phyloP scores from a whole-genome alignment of 2,797 vertebrate species.

The Cygnus olor region DNA sequence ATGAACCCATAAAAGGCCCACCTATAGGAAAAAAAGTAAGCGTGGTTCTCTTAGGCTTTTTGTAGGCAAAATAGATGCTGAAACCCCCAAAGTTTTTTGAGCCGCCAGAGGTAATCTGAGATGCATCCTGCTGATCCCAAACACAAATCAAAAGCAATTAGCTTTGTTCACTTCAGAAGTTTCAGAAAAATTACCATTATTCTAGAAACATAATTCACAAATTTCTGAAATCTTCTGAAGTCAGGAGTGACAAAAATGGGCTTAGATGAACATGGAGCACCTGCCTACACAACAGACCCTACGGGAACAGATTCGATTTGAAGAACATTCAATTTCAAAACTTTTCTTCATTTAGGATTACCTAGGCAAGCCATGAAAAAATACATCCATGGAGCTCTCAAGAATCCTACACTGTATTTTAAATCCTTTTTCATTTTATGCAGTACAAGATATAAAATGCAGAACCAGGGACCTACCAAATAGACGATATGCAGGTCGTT shows the following conservation, averaged over 20 bases:
- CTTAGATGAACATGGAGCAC: background rate
- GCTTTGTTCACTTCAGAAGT: background rate
- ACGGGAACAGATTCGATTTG: background rate
- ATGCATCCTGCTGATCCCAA: background rate
- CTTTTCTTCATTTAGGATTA: background rate
- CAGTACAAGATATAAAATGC: background rate
- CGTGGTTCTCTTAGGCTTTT: background rate
- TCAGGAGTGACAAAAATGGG: background rate
- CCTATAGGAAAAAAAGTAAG: background rate
- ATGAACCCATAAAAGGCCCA: background rate
- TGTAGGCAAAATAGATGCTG: background rate
- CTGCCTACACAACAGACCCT: background rate
- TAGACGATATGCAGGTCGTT: conserved; percentile 97
- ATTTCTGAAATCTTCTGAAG: background rate
- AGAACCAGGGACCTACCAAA: conserved; percentile 79
- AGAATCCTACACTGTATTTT: background rate
- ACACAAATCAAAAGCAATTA: background rate
- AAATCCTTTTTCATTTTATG: background rate
- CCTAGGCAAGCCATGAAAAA: background rate
- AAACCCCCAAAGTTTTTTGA: background rate
- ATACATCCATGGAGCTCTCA: rapidly evolving
- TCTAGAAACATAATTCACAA: background rate
- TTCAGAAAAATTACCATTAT: background rate
- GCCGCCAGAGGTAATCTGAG: background rate
- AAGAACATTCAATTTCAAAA: background rate